Percentiles rank a stretch among this genome's conserved stretches.
These are phyloP conservation scores for Petrocephalus schoutedeni DNA, from an alignment of 2,797 vertebrate species.

Conservation along the genomic window DNA sequence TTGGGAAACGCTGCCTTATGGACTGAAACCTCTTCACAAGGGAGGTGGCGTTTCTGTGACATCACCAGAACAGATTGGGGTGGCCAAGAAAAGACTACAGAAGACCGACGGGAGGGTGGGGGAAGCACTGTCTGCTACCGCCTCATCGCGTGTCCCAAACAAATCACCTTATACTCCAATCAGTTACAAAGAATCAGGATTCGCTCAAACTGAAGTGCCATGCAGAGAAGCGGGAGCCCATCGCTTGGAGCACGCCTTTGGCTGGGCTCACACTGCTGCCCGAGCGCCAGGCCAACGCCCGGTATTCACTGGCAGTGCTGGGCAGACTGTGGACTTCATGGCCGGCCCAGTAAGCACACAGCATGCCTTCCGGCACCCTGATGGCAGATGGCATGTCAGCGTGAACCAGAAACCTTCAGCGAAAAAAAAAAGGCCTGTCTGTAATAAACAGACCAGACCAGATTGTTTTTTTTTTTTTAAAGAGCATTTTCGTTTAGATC, in stretches of 20 bases:
- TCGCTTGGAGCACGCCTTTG: neutral
- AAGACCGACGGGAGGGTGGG: neutral
- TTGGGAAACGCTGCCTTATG: neutral
- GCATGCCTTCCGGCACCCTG: neutral
- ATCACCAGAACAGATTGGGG: neutral
- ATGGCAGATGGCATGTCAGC: neutral
- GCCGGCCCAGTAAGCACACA: neutral
- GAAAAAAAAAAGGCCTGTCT: neutral
- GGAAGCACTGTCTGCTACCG: neutral
- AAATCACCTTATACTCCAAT: neutral
- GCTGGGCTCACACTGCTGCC: neutral
- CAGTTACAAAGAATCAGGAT: neutral
- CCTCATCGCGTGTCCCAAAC: neutral
- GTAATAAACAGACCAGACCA: neutral
- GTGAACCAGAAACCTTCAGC: conserved; percentile 1
- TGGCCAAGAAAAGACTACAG: neutral
- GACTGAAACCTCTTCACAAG: neutral
- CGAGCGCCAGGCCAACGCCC: neutral
- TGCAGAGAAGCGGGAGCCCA: neutral
- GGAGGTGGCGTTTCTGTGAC: neutral
- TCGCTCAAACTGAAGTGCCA: neutral
- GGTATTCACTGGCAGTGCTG: neutral
- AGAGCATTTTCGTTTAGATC: neutral
- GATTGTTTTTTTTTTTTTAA: neutral
- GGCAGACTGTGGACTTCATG: neutral